Conservation (phyloP, 2,797 vertebrate species). For the Bufotes viridis region DNA sequence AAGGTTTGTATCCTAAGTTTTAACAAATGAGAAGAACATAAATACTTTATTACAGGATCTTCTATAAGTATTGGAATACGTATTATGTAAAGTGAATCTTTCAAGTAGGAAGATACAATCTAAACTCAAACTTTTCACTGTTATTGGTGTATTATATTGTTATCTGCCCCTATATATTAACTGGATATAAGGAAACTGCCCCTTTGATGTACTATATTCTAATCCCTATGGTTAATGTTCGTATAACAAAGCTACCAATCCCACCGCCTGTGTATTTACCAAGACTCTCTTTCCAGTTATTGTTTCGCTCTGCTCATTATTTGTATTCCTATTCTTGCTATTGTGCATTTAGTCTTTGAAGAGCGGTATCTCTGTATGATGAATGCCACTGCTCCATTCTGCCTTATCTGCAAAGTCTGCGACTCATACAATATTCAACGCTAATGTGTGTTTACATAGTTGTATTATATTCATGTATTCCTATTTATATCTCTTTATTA, state of each 20-base stretch:
- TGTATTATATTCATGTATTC: neutral
- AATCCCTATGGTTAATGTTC: neutral
- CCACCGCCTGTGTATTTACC: neutral
- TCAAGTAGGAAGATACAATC: neutral
- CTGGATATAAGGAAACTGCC: neutral
- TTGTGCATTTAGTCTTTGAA: conserved; percentile 37
- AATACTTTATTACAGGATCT: neutral
- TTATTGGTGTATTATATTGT: neutral
- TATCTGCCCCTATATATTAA: neutral
- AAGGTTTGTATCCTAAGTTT: neutral
- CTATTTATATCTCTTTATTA: neutral
- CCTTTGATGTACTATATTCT: neutral
- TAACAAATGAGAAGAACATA: neutral
- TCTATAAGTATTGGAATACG: neutral
- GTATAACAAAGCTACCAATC: conserved; percentile 1
- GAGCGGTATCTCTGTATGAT: neutral
- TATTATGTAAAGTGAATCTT: neutral
- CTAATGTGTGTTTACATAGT: neutral
- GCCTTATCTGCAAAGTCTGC: neutral
- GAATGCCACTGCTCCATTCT: neutral
- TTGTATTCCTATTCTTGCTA: conserved; percentile 11
- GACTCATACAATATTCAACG: neutral
- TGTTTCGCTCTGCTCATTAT: conserved; percentile 14
- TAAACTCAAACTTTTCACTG: neutral
- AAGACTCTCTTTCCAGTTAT: conserved; percentile 27